Conservation (phyloP, 2,888 invertebrate genomes). For the Rhaphigaster nebulosa region DNA sequence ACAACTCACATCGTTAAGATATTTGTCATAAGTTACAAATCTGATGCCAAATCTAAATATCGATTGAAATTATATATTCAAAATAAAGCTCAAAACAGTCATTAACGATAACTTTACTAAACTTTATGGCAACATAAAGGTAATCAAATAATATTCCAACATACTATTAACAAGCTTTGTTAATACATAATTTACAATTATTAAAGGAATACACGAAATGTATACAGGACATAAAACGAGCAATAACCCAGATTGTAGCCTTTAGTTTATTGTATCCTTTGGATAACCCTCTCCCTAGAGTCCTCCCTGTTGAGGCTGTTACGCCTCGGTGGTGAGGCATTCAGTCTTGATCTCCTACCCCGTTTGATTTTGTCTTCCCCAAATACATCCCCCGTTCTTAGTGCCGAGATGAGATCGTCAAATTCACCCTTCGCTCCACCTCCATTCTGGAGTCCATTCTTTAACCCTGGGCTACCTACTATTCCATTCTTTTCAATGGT, state of each 20-base stretch:
- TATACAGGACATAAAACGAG: conserved; percentile 11
- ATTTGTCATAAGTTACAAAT: background rate
- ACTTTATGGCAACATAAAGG: conserved; percentile 49
- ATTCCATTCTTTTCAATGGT: conserved; percentile 74
- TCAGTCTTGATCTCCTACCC: conserved; percentile 77
- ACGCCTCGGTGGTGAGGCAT: conserved; percentile 74
- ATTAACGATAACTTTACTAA: conserved; percentile 49
- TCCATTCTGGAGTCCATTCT: conserved; percentile 56
- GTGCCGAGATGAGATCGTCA: conserved; percentile 94
- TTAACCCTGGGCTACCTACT: conserved; percentile 55
- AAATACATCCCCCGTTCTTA: conserved; percentile 94
- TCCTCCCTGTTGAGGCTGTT: conserved; percentile 78
- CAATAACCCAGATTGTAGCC: background rate
- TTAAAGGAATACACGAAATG: conserved; percentile 36
- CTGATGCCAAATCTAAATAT: conserved; percentile 45
- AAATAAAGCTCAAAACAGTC: conserved; percentile 26
- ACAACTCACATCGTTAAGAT: conserved; percentile 18
- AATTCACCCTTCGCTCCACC: conserved; percentile 78
- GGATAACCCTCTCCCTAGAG: conserved; percentile 73
- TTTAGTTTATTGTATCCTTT: conserved; percentile 59
- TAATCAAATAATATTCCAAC: conserved; percentile 50
- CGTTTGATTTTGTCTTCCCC: conserved; percentile 94
- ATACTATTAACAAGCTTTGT: conserved; percentile 49
- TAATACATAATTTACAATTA: conserved; percentile 47
- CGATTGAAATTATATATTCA: conserved; percentile 20